These are phyloP conservation scores for Cygnus buccinator DNA, from an alignment of 2,113 vertebrate genomes.

Conservation along the genomic window DNA sequence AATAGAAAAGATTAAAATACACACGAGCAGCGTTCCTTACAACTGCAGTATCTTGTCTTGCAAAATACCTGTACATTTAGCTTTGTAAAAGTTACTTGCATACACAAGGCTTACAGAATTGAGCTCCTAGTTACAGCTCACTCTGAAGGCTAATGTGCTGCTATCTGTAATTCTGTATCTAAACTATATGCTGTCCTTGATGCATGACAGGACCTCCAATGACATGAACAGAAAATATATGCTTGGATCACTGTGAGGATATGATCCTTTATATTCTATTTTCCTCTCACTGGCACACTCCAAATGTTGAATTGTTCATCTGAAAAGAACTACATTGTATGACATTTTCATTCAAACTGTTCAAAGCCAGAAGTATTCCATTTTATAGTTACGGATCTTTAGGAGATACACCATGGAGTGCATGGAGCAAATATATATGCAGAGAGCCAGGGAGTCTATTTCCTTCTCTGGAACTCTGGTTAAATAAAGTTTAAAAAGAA, in stretches of 20 bases:
- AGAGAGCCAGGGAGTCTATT: neutral
- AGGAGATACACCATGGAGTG: neutral
- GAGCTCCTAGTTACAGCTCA: neutral
- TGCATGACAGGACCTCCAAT: constrained; percentile 29
- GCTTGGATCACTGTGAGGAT: neutral
- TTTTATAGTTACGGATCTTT: constrained; percentile 20
- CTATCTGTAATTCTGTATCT: constrained; percentile 33
- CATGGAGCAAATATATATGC: neutral
- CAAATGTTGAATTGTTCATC: neutral
- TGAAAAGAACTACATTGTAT: constrained; percentile 6
- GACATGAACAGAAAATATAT: constrained; percentile 44
- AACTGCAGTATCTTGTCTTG: neutral
- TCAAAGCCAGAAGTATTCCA: constrained; percentile 36
- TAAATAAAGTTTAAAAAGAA: neutral
- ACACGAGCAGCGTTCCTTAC: neutral
- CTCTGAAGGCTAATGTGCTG: neutral
- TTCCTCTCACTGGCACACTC: neutral
- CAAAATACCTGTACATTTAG: neutral
- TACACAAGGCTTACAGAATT: neutral
- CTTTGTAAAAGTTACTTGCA: neutral
- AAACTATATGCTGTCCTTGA: constrained; percentile 40
- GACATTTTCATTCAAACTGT: constrained; percentile 19
- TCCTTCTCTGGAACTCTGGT: neutral
- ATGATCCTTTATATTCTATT: neutral
- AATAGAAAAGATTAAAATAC: neutral